These are phyloP conservation scores for Papilio aristodemus DNA, from an alignment of 1,140 invertebrate species.

Conservation along the genomic window DNA sequence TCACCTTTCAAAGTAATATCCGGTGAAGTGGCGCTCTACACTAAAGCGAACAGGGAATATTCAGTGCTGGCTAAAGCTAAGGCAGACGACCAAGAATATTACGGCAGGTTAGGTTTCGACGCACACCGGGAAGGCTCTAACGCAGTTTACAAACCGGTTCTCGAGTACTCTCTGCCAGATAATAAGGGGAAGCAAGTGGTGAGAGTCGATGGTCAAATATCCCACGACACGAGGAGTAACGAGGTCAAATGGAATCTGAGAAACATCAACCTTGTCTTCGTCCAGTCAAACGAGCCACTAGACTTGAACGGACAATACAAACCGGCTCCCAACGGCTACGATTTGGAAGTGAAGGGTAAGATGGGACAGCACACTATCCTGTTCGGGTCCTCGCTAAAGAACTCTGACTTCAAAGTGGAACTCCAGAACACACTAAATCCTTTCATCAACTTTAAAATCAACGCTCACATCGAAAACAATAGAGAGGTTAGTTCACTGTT, in stretches of 20 bases:
- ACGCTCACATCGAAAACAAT: constrained; percentile 57
- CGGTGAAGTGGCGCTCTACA: constrained; percentile 79
- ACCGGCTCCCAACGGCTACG: constrained; percentile 62
- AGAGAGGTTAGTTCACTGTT: constrained; percentile 51
- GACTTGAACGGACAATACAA: constrained; percentile 79
- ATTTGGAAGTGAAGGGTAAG: constrained; percentile 79
- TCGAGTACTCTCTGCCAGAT: constrained; percentile 85
- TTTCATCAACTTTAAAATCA: constrained; percentile 81
- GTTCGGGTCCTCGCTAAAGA: constrained; percentile 68
- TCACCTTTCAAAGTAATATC: constrained; percentile 82
- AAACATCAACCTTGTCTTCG: constrained; percentile 72
- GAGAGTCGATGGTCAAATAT: constrained; percentile 65
- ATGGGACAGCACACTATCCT: constrained; percentile 77
- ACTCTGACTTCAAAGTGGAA: constrained; percentile 70
- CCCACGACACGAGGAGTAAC: constrained; percentile 49
- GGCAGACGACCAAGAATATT: constrained; percentile 83
- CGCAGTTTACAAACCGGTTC: constrained; percentile 83
- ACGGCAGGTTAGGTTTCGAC: constrained; percentile 64
- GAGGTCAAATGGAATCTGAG: constrained; percentile 81
- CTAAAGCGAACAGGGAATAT: constrained; percentile 80
- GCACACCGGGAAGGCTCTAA: constrained; percentile 28
- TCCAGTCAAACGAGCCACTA: constrained; percentile 50
- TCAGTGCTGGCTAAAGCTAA: constrained; percentile 79
- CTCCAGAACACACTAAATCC: constrained; percentile 81
- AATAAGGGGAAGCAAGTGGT: constrained; percentile 71